phyloP scores from a whole-genome alignment of 2,888 invertebrate genomes.

The Salticus scenicus region DNA sequence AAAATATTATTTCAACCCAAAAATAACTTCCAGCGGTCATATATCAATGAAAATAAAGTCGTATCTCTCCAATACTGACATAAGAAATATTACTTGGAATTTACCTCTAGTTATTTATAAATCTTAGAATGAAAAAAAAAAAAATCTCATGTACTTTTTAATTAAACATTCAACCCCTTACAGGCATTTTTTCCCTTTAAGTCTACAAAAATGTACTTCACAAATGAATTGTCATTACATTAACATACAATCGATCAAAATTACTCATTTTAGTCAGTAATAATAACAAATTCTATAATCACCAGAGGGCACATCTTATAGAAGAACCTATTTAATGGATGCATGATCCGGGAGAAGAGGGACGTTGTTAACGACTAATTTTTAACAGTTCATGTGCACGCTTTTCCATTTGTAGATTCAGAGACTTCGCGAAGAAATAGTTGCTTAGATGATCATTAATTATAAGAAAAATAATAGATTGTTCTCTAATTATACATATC shows the following conservation, averaged over 20 bases:
- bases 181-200: too few relatives aligned
- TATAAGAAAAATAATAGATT: slow-evolving; percentile 6
- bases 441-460: not conserved
- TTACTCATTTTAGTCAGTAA: not conserved
- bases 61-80: too few relatives aligned
- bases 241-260: not conserved
- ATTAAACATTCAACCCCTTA: too few relatives aligned
- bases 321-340: too few relatives aligned
- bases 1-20: too few relatives aligned
- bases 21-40: too few relatives aligned
- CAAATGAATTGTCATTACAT: not conserved
- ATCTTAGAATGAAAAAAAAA: too few relatives aligned
- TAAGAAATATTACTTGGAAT: too few relatives aligned
- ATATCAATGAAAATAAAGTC: too few relatives aligned
- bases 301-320: not conserved
- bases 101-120: too few relatives aligned
- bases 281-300: not conserved
- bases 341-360: not conserved
- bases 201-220: not conserved
- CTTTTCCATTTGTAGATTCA: not conserved
- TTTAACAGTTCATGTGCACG: not conserved
- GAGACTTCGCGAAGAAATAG: not conserved
- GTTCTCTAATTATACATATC: not conserved
- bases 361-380: not conserved
- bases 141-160: too few relatives aligned